These are phyloP conservation scores for Chunga burmeisteri DNA, from an alignment of 2,113 vertebrate species.

Conservation along the genomic window DNA sequence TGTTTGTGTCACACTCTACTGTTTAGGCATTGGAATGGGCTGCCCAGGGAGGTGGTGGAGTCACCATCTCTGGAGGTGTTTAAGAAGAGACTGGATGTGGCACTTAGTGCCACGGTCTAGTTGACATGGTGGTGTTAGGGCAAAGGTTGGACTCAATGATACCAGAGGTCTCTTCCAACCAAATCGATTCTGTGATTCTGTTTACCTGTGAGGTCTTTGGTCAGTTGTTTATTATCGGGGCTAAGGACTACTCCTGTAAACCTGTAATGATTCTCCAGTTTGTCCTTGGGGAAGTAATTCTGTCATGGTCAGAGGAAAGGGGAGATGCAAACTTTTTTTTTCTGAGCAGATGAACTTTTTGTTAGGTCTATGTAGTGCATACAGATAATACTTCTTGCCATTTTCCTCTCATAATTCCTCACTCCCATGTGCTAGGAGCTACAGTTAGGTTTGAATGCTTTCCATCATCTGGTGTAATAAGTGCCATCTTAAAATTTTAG, in stretches of 20 bases:
- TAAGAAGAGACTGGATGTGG: too few species aligned
- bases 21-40: too few species aligned
- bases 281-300: not conserved
- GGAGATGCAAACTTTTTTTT: not conserved
- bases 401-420: not conserved
- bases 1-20: not conserved
- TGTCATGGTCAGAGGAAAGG: not conserved
- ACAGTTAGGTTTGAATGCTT: not conserved
- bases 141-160: too few species aligned
- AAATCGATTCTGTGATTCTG: not conserved
- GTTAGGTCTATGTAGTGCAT: not conserved
- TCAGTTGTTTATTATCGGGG: not conserved
- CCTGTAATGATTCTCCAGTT: not conserved
- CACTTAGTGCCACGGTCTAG: too few species aligned
- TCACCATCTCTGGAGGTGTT: too few species aligned
- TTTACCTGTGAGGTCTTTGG: not conserved
- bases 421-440: not conserved
- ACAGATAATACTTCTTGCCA: not conserved
- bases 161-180: too few species aligned
- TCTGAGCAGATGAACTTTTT: not conserved
- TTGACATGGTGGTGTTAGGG: too few species aligned
- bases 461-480: not conserved
- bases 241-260: not conserved
- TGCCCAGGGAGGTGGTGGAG: too few species aligned
- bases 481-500: not conserved